phyloP scores from a whole-genome alignment of 2,113 vertebrate species.

The Anseranas semipalmata region DNA sequence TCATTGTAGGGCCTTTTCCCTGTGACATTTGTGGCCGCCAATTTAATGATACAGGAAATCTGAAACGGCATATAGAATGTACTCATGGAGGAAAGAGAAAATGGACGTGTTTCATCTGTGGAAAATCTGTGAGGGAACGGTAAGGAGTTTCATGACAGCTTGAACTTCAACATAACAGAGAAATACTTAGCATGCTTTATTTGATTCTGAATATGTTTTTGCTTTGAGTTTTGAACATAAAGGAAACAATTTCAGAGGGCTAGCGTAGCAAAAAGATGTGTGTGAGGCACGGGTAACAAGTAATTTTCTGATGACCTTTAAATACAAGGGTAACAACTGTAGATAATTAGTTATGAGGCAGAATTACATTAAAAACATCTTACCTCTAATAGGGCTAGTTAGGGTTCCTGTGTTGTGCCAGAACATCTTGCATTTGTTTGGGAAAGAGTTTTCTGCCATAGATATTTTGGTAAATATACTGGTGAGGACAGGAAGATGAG shows the following conservation, averaged over 20 bases:
- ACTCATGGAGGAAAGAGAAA: slow-evolving; percentile 97
- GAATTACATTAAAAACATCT: background rate
- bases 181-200: background rate
- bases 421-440: background rate
- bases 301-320: background rate
- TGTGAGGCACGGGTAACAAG: background rate
- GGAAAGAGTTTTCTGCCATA: background rate
- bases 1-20: slow-evolving; percentile 89
- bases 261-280: background rate
- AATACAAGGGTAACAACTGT: background rate
- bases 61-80: slow-evolving; percentile 96
- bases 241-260: background rate
- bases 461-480: background rate
- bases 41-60: slow-evolving; percentile 96
- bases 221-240: background rate
- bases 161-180: background rate
- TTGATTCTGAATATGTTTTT: background rate
- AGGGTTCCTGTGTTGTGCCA: background rate
- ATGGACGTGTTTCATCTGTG: slow-evolving; percentile 96
- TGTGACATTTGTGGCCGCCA: slow-evolving; percentile 97
- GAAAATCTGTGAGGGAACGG: slow-evolving; percentile 97
- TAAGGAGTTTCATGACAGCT: slow-evolving; percentile 44
- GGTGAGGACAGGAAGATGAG: background rate
- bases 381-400: background rate
- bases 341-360: background rate